phyloP scores from a whole-genome alignment of 1,140 invertebrate genomes.

The Calephelis nemesis region DNA sequence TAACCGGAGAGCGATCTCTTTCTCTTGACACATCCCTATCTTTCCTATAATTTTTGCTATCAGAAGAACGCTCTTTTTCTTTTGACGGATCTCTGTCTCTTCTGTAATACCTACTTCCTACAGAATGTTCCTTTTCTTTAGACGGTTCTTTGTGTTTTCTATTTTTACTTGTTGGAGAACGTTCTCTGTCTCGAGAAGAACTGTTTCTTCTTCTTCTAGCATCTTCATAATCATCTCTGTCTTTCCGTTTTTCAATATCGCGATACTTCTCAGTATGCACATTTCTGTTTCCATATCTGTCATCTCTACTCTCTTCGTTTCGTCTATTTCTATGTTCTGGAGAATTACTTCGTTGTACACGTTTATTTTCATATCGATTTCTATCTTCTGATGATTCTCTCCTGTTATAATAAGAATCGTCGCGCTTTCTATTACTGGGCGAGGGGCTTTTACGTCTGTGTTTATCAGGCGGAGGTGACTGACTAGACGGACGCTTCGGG shows the following conservation, averaged over 20 bases:
- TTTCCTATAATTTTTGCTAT: conserved; percentile 24
- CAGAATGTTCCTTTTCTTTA: conserved; percentile 27
- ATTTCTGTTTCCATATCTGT: conserved; percentile 44
- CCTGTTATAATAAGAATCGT: conserved; percentile 44
- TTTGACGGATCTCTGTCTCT: conserved; percentile 30
- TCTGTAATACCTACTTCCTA: conserved; percentile 38
- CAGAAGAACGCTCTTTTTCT: conserved; percentile 6
- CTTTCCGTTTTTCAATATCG: conserved; percentile 32
- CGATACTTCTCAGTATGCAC: conserved; percentile 43
- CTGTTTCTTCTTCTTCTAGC: conserved; percentile 45
- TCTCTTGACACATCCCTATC: conserved; percentile 1
- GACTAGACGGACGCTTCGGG: conserved; percentile 36
- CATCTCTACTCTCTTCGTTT: conserved; percentile 39
- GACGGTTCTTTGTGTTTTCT: conserved; percentile 14
- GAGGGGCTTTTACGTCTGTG: conserved; percentile 51
- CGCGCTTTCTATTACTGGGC: conserved; percentile 41
- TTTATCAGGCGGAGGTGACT: conserved; percentile 58
- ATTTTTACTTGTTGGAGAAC: conserved; percentile 18
- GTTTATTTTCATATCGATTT: conserved; percentile 30
- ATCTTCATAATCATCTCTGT: conserved; percentile 27
- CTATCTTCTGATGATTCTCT: conserved; percentile 47
- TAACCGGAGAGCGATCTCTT: conserved; percentile 33
- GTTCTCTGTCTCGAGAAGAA: conserved; percentile 34
- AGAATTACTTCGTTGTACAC: conserved; percentile 43
- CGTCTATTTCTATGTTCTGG: conserved; percentile 45